Percentiles rank a stretch among this genome's conserved stretches.
These are phyloP conservation scores for Lophotis ruficrista DNA, from an alignment of 2,113 vertebrate genomes.

Conservation along the genomic window DNA sequence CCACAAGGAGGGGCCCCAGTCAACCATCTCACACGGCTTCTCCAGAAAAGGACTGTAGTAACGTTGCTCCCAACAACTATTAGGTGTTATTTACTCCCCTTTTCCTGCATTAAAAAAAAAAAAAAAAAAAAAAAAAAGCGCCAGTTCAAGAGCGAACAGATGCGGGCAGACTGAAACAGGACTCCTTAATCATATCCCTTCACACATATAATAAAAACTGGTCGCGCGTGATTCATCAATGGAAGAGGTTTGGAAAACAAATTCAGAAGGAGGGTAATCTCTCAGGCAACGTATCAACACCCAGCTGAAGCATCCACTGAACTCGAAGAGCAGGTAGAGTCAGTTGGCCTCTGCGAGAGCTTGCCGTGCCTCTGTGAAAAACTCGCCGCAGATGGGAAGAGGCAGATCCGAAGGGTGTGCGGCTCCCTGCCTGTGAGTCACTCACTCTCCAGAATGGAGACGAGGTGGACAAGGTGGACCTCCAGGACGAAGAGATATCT, in stretches of 20 bases:
- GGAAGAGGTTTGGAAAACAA: conserved; percentile 55
- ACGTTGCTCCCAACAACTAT: neutral
- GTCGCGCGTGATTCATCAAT: neutral
- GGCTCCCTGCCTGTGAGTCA: rapidly evolving
- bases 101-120: neutral
- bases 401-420: neutral
- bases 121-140: neutral
- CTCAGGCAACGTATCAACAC: conserved; percentile 60
- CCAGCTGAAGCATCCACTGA: conserved; percentile 54
- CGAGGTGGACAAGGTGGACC: neutral
- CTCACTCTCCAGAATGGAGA: neutral
- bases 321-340: conserved; percentile 58
- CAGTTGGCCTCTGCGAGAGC: neutral
- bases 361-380: neutral
- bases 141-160: rapidly evolving
- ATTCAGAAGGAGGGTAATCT: conserved; percentile 46
- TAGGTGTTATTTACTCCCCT: neutral
- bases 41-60: neutral
- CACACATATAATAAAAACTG: conserved; percentile 15
- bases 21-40: neutral
- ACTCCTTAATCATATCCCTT: neutral
- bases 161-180: neutral
- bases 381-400: neutral
- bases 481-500: neutral
- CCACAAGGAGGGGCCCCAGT: conserved; percentile 29